Base-by-base conservation (phyloP, 2,113 vertebrate genomes). In the Lagopus leucura region DNA sequence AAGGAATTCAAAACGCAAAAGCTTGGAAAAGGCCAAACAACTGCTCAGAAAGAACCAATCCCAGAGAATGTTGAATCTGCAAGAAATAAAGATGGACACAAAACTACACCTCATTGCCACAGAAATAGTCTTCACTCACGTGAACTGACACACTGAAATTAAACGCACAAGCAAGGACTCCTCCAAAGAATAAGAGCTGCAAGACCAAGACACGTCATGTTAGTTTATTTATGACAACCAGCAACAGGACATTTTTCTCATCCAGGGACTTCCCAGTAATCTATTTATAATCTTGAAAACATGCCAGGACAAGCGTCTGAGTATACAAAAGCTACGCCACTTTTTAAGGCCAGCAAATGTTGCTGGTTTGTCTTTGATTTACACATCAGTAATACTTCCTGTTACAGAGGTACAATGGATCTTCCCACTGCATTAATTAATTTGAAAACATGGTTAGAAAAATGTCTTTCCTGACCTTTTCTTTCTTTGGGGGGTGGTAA, bases 251-350 rank as follows among this genome's bases (percentile, higher is more conserved):
- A 88, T 89, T 93, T 93, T 91, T 95, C 52, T 91, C 90, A 69
- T n/a, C 40, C 86, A 70, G 82, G 80, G 90, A 91, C 89, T 94
- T 96, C 90, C 96, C 93, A 96, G 58, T 30, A 47, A 75, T 89
- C 94, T 95, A 92, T 97, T 97, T 95, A 93, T 95, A 97, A 88
- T n/a, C 67, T 14, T 92, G 96, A 94, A 86, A 86, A 52, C 2
- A 0, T 61, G 93, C 96, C 96, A 97, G 91, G 61, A 79, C 78
- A 94, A 97, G 94, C 81, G 63, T 40, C 72, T 17, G 86, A 90
- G 57, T 79, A 95, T 76, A 93, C 90, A 93, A 96, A 96, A 90
- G 72, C 73, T 52, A 90, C 61, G 42, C 58, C 82, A 82, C 79
- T 95, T 96, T 95, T 86, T 91, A 91, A 93, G 89, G 93, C 85